Percentiles rank a stretch among this genome's conserved stretches.
Conservation (phyloP, 1,140 invertebrate genomes). For the Heliconius eleuchia region DNA sequence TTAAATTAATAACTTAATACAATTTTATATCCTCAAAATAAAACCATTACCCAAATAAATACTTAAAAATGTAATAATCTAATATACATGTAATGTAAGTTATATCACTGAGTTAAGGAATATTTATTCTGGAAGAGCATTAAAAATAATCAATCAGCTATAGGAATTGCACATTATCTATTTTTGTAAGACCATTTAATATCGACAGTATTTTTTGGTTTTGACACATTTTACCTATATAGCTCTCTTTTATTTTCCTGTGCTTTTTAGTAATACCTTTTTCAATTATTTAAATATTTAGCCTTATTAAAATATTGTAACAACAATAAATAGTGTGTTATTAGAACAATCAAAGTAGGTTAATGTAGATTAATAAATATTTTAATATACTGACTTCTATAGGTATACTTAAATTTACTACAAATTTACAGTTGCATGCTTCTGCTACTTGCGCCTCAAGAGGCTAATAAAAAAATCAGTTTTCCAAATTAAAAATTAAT, state of each 20-base stretch:
- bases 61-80: too few species aligned
- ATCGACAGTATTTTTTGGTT: not conserved
- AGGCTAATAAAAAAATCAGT: too few species aligned
- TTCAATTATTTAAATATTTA: not conserved
- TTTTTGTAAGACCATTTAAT: not conserved
- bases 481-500: too few species aligned
- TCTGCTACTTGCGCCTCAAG: too few species aligned
- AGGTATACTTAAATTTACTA: not conserved
- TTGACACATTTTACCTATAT: not conserved
- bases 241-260: not conserved
- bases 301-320: not conserved
- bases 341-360: not conserved
- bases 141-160: not conserved
- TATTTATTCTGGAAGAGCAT: not conserved
- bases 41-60: too few species aligned
- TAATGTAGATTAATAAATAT: not conserved
- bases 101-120: conserved; percentile 1
- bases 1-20: too few species aligned
- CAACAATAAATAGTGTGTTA: not conserved
- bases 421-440: too few species aligned
- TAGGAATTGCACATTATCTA: not conserved
- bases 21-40: too few species aligned
- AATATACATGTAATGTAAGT: not conserved
- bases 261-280: not conserved
- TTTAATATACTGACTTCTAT: not conserved